Base-by-base conservation (phyloP, 2,113 vertebrate species). In the Notothenia rossii region DNA sequence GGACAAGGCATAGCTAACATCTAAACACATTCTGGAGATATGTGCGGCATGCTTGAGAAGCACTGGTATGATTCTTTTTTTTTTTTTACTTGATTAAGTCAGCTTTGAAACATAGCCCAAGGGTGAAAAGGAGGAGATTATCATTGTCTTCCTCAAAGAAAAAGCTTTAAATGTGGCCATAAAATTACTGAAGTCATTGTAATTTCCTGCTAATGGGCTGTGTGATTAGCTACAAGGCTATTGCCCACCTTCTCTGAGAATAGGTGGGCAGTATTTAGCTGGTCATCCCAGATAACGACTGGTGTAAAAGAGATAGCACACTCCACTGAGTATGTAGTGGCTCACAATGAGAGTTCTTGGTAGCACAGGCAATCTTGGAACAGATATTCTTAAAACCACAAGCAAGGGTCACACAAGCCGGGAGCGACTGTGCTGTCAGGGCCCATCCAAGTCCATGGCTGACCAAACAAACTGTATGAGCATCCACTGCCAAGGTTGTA, bases 121-220 rank as follows among this genome's bases (percentile, higher is more conserved):
- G 62, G 85, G 71, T 22, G 12, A 46, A 77, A 67, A 63, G 36
- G 46, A 74, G 7, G 49, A 50, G 56, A 79, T 82, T 59, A 63
- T 72, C 62, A 75, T 73, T 1, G 54, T 81, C 59, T 79, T 65
- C 66, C 33, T 75, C 33, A 59, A 83, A 86, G 63, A 76, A 59
- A 68, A 81, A 67, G 73, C 71, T 86, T 87, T 87, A 67, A 76
- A 79, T 81, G 74, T 67, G 55, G n/a, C 61, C 53, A 83, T 89
- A 83, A 83, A 87, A 85, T 76, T 69, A 83, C 61, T 51, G 10
- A 40, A 86, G 80, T 81, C 84, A 79, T 84, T 79, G 75, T 71
- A 67, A 81, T 79, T 79, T 61, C 60, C 77, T 76, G 54, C 9
- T 83, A 87, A 81, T 81, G 54, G 83, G 40, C 59, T 54, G 54